These are phyloP conservation scores for Phylloscopus whistleri DNA, from an alignment of 2,113 vertebrate species.

Conservation along the genomic window DNA sequence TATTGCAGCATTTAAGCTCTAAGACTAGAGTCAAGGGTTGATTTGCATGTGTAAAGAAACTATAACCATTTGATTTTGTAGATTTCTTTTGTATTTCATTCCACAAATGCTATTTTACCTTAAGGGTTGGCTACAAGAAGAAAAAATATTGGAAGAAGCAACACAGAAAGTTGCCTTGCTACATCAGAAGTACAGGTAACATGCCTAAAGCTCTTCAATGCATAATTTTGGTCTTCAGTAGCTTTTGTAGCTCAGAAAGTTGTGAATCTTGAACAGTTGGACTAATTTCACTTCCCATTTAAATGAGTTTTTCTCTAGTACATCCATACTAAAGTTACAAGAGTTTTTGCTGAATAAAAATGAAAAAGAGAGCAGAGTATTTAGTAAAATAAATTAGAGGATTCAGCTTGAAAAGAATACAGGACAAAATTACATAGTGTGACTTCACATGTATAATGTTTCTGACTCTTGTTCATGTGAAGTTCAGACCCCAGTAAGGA, in stretches of 20 bases:
- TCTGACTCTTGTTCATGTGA: neutral
- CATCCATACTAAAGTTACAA: neutral
- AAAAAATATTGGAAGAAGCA: constrained; percentile 91
- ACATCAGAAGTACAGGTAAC: constrained; percentile 92
- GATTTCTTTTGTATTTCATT: neutral
- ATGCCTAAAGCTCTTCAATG: neutral
- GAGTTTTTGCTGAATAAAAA: neutral
- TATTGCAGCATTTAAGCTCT: neutral
- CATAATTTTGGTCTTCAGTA: neutral
- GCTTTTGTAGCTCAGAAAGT: neutral
- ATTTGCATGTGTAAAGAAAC: rapidly evolving
- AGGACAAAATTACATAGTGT: neutral
- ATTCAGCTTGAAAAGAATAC: neutral
- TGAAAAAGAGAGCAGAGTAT: neutral
- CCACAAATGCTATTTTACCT: constrained; percentile 16
- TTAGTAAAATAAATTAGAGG: neutral
- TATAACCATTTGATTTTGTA: neutral
- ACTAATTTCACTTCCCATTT: neutral
- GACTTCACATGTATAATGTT: neutral
- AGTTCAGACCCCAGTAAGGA: neutral
- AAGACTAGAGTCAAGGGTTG: neutral
- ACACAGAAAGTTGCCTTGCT: constrained; percentile 94
- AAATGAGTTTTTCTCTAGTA: neutral
- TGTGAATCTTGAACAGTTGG: neutral
- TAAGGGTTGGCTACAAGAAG: constrained; percentile 96